Evolutionary conservation across 2,888 invertebrate species (phyloP), one percentile per base, ranked within the genome.

Genomic region (Hoplodrina blanda): DNA sequence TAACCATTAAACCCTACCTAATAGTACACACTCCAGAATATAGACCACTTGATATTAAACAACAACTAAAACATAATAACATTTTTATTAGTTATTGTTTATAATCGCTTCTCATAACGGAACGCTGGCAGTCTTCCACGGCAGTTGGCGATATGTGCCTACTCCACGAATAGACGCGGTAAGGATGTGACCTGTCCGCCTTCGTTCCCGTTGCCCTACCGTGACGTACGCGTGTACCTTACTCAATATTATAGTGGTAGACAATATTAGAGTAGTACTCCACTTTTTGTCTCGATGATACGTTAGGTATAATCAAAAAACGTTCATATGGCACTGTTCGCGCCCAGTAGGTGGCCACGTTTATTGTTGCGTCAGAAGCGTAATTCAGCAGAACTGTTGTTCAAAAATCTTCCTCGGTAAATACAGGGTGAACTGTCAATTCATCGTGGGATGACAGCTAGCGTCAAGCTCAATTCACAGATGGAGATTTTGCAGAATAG

Each of bases 151-250:
- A 79, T 85, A 84, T 75, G 85, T 84, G 85, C 49, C 69, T 92
- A 89, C 91, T 92, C 92, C 88, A 89, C 90, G 89, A 89, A 85
- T 84, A 86, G 79, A 75, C 76, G 82, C 76, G 84, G 67, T 89
- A 90, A 92, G 92, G 92, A 91, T 90, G 78, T 92, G 93, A 93
- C 92, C 92, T 90, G 82, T 81, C 90, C 90, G 90, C 91, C 87
- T 88, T 85, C 83, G 78, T 83, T 81, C 84, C 50, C 65, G 65
- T 72, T 73, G 61, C 74, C 77, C 73, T 67, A 50, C 33, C 59
- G 8, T 62, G 30, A 67, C 37, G 44, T 33, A 11, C 11, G 11
- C 10, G 15, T 30, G 15, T 25, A 41, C 37, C 52, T 52, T 10
- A 25, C 33, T 56, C 19, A 41, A 41, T 56, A 41, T 19, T 56